These are phyloP conservation scores for Solea senegalensis DNA, from an alignment of 2,113 vertebrate genomes.

Conservation along the genomic window DNA sequence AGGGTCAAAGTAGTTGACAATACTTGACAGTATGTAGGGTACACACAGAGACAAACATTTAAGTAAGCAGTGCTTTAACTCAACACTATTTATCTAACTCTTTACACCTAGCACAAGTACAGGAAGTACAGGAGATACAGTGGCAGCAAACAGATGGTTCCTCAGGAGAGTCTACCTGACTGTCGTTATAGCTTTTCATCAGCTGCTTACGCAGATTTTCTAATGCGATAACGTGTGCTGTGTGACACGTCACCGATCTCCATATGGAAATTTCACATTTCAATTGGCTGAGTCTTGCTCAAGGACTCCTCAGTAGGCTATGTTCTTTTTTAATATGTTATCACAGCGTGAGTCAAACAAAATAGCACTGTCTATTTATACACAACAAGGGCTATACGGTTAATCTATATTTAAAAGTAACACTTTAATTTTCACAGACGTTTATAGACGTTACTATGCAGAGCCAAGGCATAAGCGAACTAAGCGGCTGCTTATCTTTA, in stretches of 20 bases:
- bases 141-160: conserved; percentile 48
- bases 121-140: neutral
- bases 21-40: neutral
- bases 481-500: too few relatives aligned
- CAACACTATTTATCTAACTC: too few relatives aligned
- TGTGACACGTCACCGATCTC: conserved; percentile 34
- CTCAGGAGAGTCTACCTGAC: conserved; percentile 23
- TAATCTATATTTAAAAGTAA: too few relatives aligned
- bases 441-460: too few relatives aligned
- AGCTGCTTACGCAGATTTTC: conserved; percentile 42
- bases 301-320: conserved; percentile 15
- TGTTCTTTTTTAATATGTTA: too few relatives aligned
- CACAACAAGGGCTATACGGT: too few relatives aligned
- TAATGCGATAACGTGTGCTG: conserved; percentile 38
- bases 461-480: too few relatives aligned
- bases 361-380: too few relatives aligned
- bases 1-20: conserved; percentile 1
- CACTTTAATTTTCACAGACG: too few relatives aligned
- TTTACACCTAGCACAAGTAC: too few relatives aligned
- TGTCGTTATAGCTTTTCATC: conserved; percentile 35
- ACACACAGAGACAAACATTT: neutral
- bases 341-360: too few relatives aligned
- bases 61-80: neutral
- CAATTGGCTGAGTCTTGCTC: conserved; percentile 24
- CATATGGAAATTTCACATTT: conserved; percentile 43